Evolutionary conservation across 2,888 invertebrate genomes (phyloP), one percentile per base, ranked within the genome.

Genomic region (Pachliopta kotzebuea): DNA sequence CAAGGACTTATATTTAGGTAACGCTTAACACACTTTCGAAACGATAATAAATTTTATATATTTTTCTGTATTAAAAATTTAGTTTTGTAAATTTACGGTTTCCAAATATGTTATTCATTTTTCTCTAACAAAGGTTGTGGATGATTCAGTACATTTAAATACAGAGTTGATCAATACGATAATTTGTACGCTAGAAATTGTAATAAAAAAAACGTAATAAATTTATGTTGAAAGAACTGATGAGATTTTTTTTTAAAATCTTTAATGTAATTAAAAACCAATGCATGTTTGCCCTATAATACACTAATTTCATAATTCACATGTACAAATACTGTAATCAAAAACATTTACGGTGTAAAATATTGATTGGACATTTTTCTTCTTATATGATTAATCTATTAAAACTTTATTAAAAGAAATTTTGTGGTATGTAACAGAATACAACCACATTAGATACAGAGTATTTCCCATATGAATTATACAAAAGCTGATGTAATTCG

Each of bases 391-490:
- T 31, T 31, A 31, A 31, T 31, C 11, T 31, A 31, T 31, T 31
- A n/a, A n/a, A n/a, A 31, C 11, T 31, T 9, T 31, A 9, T 9
- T 9, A 31, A 31, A 37, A 37, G 9, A 14, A 37, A 37, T 14
- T 37, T 37, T 37, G 11, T 3, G 14, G 14, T 37, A 37, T 14
- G 11, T 37, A 37, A 37, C 37, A 14, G 2, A 37, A 37, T 37
- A 8, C 45, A n/a, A 45, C 6, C 4, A 45, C 45, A n/a, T 45
- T 45, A 45, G 18, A 45, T n/a, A 37, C 56, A 50, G 17, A 24
- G 29, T 37, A 53, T 65, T 65, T 65, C 61, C 65, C 21, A 56
- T 4, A 61, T 61, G 20, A 61, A 62, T 59, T 57, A 60, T 61
- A 57, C 65, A 53, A 23, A 29, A 29, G 56, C 37, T 50, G 26